phyloP scores from a whole-genome alignment of 2,113 vertebrate species.

The Xiphophorus hellerii region DNA sequence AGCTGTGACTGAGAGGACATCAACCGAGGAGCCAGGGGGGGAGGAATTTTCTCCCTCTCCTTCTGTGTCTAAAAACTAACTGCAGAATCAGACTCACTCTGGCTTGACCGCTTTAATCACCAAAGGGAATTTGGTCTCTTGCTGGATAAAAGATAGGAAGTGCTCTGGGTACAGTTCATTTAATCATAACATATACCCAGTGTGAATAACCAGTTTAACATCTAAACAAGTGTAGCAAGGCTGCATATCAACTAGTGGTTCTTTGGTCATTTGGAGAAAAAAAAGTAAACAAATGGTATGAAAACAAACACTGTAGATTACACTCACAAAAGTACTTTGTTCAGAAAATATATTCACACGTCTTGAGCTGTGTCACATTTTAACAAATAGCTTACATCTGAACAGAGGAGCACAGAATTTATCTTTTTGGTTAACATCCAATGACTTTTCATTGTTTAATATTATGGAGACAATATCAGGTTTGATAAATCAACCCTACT shows the following conservation, averaged over 20 bases:
- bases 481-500: too few species aligned
- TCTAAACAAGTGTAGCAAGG: constrained; percentile 1
- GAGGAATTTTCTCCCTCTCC: constrained; percentile 23
- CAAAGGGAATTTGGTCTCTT: constrained; percentile 22
- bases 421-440: not conserved
- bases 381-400: not conserved
- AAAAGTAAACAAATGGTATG: not conserved
- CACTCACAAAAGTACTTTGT: not conserved
- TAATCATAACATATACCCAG: constrained; percentile 27
- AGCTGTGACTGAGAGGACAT: constrained; percentile 58
- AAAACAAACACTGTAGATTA: not conserved
- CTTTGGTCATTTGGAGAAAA: not conserved
- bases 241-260: not conserved
- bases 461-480: too few species aligned
- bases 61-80: constrained; percentile 22
- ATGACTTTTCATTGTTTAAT: too few species aligned
- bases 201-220: constrained; percentile 36
- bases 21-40: constrained; percentile 30
- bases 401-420: not conserved
- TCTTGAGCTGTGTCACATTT: too few species aligned
- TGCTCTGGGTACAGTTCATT: constrained; percentile 28
- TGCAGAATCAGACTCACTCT: constrained; percentile 11
- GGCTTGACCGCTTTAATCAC: constrained; percentile 12
- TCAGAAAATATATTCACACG: not conserved
- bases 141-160: constrained; percentile 22